phyloP scores from a whole-genome alignment of 2,797 vertebrate genomes.

The Helostoma temminkii region DNA sequence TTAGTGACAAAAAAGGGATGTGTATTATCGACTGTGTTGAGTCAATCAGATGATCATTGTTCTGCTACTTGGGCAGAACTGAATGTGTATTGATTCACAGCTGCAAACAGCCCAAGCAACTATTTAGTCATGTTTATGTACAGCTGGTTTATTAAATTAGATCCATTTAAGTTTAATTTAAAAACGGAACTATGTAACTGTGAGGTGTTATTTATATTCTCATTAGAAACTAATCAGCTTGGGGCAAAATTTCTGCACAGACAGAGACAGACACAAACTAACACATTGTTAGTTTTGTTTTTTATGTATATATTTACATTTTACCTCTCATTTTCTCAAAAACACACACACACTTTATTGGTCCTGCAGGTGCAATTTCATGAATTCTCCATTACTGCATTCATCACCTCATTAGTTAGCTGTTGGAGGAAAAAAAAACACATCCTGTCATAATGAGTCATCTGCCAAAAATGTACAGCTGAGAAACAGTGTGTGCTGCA shows the following conservation, averaged over 20 bases:
- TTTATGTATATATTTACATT: background rate
- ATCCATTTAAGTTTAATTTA: background rate
- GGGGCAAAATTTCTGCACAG: background rate
- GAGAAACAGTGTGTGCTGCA: constrained; percentile 61
- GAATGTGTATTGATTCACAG: too few relatives aligned
- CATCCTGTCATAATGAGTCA: constrained; percentile 63
- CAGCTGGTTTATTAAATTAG: background rate
- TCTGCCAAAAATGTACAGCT: constrained; percentile 47
- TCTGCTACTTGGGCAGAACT: too few relatives aligned
- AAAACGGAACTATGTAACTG: background rate
- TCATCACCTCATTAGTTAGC: constrained; percentile 44
- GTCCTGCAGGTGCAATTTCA: constrained; percentile 28
- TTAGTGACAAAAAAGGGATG: too few relatives aligned
- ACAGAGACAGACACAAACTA: background rate
- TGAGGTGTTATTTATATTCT: background rate
- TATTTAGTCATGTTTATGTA: background rate
- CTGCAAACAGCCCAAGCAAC: background rate
- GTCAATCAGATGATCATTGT: too few relatives aligned
- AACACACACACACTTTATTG: constrained; percentile 2
- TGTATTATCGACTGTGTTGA: too few relatives aligned
- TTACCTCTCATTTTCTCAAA: constrained; percentile 5
- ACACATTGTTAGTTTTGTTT: background rate
- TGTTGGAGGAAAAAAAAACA: constrained; percentile 7
- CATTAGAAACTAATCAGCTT: background rate
- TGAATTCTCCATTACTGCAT: constrained; percentile 25